Conservation (phyloP, 1,140 invertebrate genomes). For the Bombus pyrosoma region DNA sequence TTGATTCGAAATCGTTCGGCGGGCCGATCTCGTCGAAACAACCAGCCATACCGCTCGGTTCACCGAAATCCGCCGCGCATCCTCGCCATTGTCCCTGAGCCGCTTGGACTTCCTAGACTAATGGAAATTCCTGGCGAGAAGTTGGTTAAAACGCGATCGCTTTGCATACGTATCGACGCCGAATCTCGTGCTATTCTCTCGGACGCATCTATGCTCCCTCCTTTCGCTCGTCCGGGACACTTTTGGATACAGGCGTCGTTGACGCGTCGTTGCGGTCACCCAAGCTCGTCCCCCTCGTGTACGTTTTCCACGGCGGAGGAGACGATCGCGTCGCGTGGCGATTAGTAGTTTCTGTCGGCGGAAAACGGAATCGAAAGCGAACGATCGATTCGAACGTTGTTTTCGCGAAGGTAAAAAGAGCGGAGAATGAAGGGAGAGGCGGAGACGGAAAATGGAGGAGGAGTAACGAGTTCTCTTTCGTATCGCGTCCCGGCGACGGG, state of each 20-base stretch:
- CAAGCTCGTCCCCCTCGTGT: no score
- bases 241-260: no score
- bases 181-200: neutral
- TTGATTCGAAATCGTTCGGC: conserved; percentile 82
- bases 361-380: neutral
- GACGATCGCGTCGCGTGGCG: no score
- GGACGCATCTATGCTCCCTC: neutral
- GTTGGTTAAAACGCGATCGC: conserved; percentile 79
- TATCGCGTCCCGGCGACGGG: neutral
- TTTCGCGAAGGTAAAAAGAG: neutral
- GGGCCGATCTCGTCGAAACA: conserved; percentile 56
- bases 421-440: rapidly evolving
- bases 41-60: conserved; percentile 28
- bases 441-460: neutral
- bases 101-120: conserved; percentile 65
- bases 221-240: no score
- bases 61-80: conserved; percentile 5
- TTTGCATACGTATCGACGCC: conserved; percentile 79
- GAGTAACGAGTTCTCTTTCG: conserved; percentile 35
- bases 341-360: rapidly evolving
- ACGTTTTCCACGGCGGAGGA: no score
- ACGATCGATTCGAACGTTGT: no score
- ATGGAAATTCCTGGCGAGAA: conserved; percentile 79
- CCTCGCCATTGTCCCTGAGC: conserved; percentile 33
- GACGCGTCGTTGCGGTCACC: no score